Percentiles rank a stretch among this genome's conserved stretches.
These are phyloP conservation scores for Oriolus oriolus DNA, from an alignment of 2,113 vertebrate genomes.

Conservation along the genomic window DNA sequence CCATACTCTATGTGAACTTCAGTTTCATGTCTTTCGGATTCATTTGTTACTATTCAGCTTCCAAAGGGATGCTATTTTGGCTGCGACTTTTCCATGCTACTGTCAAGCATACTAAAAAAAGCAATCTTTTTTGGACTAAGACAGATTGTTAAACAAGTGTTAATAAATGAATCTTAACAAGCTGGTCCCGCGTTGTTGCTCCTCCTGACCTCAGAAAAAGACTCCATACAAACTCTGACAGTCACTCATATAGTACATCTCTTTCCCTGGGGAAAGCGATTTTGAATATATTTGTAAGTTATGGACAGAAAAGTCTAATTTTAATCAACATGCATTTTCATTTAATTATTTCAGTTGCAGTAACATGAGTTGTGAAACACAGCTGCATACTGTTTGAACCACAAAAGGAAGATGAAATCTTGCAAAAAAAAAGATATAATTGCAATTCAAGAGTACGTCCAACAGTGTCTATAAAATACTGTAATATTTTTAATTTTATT, in stretches of 20 bases:
- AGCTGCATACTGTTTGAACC: not conserved
- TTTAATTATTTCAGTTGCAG: not conserved
- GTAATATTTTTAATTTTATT: not conserved
- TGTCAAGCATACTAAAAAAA: not conserved
- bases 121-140: not conserved
- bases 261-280: not conserved
- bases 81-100: not conserved
- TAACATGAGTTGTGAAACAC: not conserved
- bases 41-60: not conserved
- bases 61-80: not conserved
- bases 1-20: not conserved
- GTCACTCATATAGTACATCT: not conserved
- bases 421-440: not conserved
- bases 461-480: not conserved
- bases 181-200: not conserved
- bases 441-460: not conserved
- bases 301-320: not conserved
- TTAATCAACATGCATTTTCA: not conserved
- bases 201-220: not conserved
- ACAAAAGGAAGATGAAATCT: not conserved
- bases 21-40: not conserved
- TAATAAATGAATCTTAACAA: not conserved
- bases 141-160: not conserved
- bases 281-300: not conserved
- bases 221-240: not conserved